Percentiles rank a stretch among this genome's conserved stretches.
phyloP scores from a whole-genome alignment of 2,888 invertebrate species.

The Acrobasis consociella region DNA sequence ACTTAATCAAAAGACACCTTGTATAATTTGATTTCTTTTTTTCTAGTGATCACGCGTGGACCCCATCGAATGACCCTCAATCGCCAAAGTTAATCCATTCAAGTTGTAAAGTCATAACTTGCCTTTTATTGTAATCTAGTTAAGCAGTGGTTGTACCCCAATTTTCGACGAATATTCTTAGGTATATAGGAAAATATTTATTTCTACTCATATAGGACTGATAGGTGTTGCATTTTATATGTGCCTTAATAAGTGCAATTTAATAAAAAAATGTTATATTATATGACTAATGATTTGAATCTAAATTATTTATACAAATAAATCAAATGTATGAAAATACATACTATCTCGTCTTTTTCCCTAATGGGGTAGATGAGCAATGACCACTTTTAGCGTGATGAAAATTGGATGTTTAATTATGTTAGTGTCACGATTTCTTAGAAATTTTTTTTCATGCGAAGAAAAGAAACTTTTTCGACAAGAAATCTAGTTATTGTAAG shows the following conservation, averaged over 20 bases:
- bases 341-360: too few species aligned
- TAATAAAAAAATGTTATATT: constrained; percentile 11
- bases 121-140: constrained; percentile 35
- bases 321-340: neutral
- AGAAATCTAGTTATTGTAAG: neutral
- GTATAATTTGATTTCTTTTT: constrained; percentile 21
- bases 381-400: too few species aligned
- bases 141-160: constrained; percentile 34
- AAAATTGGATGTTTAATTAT: too few species aligned
- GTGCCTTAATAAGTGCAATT: constrained; percentile 52
- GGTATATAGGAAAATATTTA: constrained; percentile 29
- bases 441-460: constrained; percentile 9
- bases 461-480: neutral
- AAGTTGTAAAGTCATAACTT: constrained; percentile 54
- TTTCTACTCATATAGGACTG: constrained; percentile 35
- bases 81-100: constrained; percentile 63
- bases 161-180: constrained; percentile 29
- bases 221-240: constrained; percentile 45
- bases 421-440: neutral
- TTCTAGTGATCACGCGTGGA: constrained; percentile 58
- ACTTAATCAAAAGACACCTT: too few species aligned
- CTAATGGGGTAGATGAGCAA: too few species aligned
- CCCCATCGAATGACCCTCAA: constrained; percentile 41
- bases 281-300: constrained; percentile 4
- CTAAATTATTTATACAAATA: neutral